Base-by-base conservation (phyloP, 1,140 invertebrate genomes). In the Ephestia elutella region DNA sequence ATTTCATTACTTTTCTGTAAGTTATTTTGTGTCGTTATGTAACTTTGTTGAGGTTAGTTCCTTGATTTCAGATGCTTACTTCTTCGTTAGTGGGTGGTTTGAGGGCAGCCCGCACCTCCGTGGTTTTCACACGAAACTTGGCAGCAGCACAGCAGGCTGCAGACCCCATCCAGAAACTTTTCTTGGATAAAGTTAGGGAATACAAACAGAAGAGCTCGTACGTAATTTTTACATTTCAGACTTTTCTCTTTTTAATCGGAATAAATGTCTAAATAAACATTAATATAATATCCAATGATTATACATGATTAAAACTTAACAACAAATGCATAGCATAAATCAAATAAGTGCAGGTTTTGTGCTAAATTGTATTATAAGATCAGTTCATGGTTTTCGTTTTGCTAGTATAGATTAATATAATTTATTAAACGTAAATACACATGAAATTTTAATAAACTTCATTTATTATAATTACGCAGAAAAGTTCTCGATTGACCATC, bases 111-210 rank as follows among this genome's bases (percentile, higher is more conserved):
- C 73, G 81, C 28, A 62, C 75, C 38, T 84, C 84, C 8, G 83
- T 87, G n/a, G 65, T 91, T 13, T 68, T 87, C 50, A 90, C 87
- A 35, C 90, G 94, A 25, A 94, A 94, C 75, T 83, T 95, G 56
- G 79, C 92, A 59, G 93, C 93, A 10, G 93, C 94, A 18, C 92
- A 94, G 74, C 94, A 94, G 78, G 93, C 92, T 4, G 89, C 90
- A 4, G 97, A 98, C 85, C 96, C 97, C 5, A 97, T 99, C 77
- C 97, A 98, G 80, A 94, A 98, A 87, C 83, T 98, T 20, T 99
- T 99, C 82, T 71, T 98, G 44, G 95, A 98, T 56, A 98, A 98
- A 92, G 92, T 98, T 64, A 92, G 92, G 54, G 97, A 98, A 89
- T 99, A 97, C 89, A 95, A 93, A 71, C 88, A 93, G 62, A 87